Conservation (phyloP, 2,888 invertebrate species). For the Boloria selene region DNA sequence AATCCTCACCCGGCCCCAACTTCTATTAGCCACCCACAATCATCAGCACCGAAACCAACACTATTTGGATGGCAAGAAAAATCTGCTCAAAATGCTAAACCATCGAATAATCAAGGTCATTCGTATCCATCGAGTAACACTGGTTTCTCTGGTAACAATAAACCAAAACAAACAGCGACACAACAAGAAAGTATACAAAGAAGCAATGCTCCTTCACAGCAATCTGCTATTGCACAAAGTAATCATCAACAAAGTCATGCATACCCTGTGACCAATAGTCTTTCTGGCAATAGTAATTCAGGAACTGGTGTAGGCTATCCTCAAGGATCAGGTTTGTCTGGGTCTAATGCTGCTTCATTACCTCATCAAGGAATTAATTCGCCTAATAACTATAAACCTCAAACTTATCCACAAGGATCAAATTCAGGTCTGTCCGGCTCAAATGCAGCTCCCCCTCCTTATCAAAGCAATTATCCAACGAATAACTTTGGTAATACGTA, state of each 20-base stretch:
- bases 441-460: constrained; percentile 58
- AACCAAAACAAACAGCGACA: constrained; percentile 54
- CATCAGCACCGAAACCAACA: constrained; percentile 56
- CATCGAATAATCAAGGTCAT: constrained; percentile 56
- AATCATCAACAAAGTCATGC: constrained; percentile 52
- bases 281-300: constrained; percentile 65
- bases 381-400: constrained; percentile 37
- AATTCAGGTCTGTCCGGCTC: constrained; percentile 47
- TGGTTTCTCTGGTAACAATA: constrained; percentile 61
- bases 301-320: constrained; percentile 48
- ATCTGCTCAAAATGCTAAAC: constrained; percentile 55
- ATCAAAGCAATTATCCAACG: constrained; percentile 50
- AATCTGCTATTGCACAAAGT: constrained; percentile 40
- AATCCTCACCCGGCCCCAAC: constrained; percentile 69
- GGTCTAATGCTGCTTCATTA: constrained; percentile 55
- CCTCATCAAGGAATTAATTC: constrained; percentile 52
- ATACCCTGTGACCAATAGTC: constrained; percentile 65
- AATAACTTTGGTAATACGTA: constrained; percentile 54
- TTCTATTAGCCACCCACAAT: constrained; percentile 67
- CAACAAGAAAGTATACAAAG: constrained; percentile 66
- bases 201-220: constrained; percentile 57
- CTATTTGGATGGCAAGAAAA: constrained; percentile 73
- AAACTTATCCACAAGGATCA: constrained; percentile 48
- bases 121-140: constrained; percentile 70
- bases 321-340: constrained; percentile 51